Evolutionary conservation across 2,797 vertebrate species (phyloP).

Genomic region (Monodelphis domestica): DNA sequence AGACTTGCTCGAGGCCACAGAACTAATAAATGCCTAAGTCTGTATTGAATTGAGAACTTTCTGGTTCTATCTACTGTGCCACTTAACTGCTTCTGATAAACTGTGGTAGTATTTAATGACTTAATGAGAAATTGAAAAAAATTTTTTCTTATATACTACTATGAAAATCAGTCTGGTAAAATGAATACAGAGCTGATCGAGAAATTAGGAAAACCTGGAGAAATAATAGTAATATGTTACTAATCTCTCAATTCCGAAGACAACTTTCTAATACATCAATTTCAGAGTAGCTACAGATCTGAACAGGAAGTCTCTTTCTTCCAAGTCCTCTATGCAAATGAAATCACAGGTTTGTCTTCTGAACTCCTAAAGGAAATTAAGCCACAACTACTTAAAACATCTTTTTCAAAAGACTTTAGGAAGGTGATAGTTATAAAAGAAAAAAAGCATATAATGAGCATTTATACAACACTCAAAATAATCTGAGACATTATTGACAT

Average conservation of each 20-base stretch:
- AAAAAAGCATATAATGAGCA: not conserved
- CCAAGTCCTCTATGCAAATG: not conserved
- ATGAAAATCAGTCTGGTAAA: not conserved
- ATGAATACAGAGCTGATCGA: not conserved
- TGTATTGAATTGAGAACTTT: conserved; percentile 17
- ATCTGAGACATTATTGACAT: no score
- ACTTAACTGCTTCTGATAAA: not conserved
- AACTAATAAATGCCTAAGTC: conserved; percentile 6
- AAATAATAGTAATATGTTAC: not conserved
- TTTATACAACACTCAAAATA: conserved; percentile 12
- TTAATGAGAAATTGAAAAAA: conserved; percentile 6
- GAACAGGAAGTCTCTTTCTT: not conserved
- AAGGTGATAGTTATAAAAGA: conserved; percentile 1
- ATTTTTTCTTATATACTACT: not conserved
- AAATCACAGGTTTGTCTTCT: no score
- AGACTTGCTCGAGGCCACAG: not conserved
- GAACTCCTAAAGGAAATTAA: no score
- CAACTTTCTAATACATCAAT: not conserved
- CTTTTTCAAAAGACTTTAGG: conserved; percentile 13
- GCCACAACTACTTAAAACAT: conserved; percentile 13
- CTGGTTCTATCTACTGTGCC: not conserved
- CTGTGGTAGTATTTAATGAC: not conserved
- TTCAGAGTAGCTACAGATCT: not conserved
- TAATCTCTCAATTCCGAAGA: not conserved
- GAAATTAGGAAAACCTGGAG: not conserved